Conservation (phyloP, 2,113 vertebrate species). For the Oryzias celebensis region DNA sequence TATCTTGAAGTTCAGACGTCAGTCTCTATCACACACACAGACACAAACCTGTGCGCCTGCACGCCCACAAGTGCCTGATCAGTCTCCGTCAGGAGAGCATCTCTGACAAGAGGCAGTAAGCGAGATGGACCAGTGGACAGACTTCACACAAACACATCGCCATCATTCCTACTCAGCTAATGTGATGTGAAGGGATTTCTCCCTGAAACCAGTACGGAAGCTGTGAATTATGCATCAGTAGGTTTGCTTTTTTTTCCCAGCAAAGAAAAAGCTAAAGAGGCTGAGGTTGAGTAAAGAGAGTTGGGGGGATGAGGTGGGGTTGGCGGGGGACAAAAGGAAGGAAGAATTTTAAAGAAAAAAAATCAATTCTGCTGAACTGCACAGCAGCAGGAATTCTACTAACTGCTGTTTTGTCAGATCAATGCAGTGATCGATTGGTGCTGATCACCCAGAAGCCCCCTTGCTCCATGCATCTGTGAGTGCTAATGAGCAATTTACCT, state of each 20-base stretch:
- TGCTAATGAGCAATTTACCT: constrained; percentile 75
- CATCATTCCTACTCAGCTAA: constrained; percentile 48
- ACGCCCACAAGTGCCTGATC: constrained; percentile 15
- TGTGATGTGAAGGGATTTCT: constrained; percentile 56
- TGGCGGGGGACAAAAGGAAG: not conserved
- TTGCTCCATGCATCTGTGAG: not conserved
- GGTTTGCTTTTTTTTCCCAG: constrained; percentile 23
- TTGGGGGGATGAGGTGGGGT: not conserved
- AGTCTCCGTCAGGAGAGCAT: constrained; percentile 8
- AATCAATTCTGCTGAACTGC: constrained; percentile 47
- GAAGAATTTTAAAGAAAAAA: constrained; percentile 12
- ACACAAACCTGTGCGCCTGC: not conserved
- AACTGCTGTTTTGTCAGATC: constrained; percentile 54
- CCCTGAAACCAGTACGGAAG: constrained; percentile 50
- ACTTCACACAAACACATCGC: constrained; percentile 10
- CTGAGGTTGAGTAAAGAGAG: not conserved
- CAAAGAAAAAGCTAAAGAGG: constrained; percentile 41
- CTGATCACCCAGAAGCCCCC: constrained; percentile 31
- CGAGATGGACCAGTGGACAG: constrained; percentile 14
- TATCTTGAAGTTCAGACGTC: constrained; percentile 10
- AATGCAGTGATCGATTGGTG: constrained; percentile 32
- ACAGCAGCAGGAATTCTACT: constrained; percentile 36
- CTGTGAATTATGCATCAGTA: constrained; percentile 68
- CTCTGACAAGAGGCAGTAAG: constrained; percentile 22
- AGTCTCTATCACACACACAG: not conserved